phyloP scores from a whole-genome alignment of 2,113 vertebrate genomes.

The Chaetorhynchus papuensis region DNA sequence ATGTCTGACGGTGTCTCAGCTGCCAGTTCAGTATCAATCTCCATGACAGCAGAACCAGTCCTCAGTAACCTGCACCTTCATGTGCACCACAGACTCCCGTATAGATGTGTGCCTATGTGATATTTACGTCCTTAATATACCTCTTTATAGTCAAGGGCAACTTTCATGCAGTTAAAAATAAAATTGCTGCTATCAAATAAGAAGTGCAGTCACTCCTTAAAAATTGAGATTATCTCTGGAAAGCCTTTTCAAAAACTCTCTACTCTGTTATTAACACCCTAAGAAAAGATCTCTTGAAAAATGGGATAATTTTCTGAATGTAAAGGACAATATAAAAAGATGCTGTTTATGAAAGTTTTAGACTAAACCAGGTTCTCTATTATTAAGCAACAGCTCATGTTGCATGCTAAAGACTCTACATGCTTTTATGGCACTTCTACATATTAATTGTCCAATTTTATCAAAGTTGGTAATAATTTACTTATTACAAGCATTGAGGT shows the following conservation, averaged over 20 bases:
- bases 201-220: conserved; percentile 23
- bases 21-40: background rate
- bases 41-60: background rate
- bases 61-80: background rate
- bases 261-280: conserved; percentile 64
- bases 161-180: conserved; percentile 11
- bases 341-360: conserved; percentile 59
- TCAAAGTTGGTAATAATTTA: conserved; percentile 64
- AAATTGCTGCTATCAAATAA: conserved; percentile 47
- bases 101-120: background rate
- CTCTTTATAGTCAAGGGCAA: background rate
- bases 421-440: background rate
- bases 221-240: conserved; percentile 62
- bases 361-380: conserved; percentile 30
- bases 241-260: conserved; percentile 49
- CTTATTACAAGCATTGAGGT: conserved; percentile 48
- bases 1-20: background rate
- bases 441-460: conserved; percentile 67
- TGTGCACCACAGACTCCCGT: background rate
- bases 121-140: conserved; percentile 20
- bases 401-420: conserved; percentile 31
- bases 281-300: conserved; percentile 66
- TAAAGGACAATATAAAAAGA: conserved; percentile 53
- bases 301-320: conserved; percentile 64
- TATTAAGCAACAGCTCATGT: conserved; percentile 63